These are phyloP conservation scores for Thalassoma bifasciatum DNA, from an alignment of 2,113 vertebrate species.

Conservation along the genomic window DNA sequence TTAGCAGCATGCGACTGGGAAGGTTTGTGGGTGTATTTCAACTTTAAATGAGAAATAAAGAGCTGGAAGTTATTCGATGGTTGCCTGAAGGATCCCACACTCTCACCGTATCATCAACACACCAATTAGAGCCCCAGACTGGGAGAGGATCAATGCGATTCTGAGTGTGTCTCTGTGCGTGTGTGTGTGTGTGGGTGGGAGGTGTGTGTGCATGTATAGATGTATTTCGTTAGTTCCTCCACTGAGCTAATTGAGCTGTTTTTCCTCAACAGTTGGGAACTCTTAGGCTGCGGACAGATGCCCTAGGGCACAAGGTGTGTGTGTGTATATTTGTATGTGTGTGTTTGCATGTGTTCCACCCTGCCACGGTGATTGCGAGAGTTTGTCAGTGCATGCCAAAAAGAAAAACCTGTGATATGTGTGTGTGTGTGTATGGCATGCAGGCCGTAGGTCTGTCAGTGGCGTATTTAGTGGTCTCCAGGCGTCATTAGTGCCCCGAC, in stretches of 20 bases:
- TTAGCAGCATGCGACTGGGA: slow-evolving; percentile 45
- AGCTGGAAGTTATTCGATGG: slow-evolving; percentile 73
- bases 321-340: slow-evolving; percentile 59
- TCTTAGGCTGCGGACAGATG: slow-evolving; percentile 82
- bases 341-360: slow-evolving; percentile 68
- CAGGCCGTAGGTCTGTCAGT: slow-evolving; percentile 75
- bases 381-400: slow-evolving; percentile 68
- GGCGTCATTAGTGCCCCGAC: slow-evolving; percentile 77
- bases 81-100: slow-evolving; percentile 77
- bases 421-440: slow-evolving; percentile 59
- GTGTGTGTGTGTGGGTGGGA: slow-evolving; percentile 16
- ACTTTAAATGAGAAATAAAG: slow-evolving; percentile 81
- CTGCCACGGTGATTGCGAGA: slow-evolving; percentile 55
- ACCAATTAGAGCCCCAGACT: slow-evolving; percentile 80
- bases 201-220: slow-evolving; percentile 67
- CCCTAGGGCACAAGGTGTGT: slow-evolving; percentile 82
- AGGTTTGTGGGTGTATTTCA: slow-evolving; percentile 75
- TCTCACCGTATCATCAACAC: slow-evolving; percentile 79
- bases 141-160: slow-evolving; percentile 77
- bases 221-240: slow-evolving; percentile 76
- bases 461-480: slow-evolving; percentile 77
- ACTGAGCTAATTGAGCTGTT: slow-evolving; percentile 83
- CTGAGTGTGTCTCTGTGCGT: slow-evolving; percentile 52
- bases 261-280: slow-evolving; percentile 83
- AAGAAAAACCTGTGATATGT: slow-evolving; percentile 58